Base-by-base conservation (phyloP, 2,888 invertebrate species). In the Caenorhabditis macrosperma region DNA sequence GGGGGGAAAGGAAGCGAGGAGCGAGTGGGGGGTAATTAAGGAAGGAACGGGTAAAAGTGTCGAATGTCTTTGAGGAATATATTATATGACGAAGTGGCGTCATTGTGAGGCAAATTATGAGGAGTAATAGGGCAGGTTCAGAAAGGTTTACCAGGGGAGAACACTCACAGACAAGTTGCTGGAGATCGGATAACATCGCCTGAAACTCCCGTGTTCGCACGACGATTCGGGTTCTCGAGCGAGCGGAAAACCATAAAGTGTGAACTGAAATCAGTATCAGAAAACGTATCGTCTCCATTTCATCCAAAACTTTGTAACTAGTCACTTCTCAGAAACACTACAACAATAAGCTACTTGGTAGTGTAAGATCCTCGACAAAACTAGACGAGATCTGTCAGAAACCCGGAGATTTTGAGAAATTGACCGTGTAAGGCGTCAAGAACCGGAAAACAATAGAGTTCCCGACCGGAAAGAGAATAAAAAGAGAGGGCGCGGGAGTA, bases 121-220 rank as follows among this genome's bases (percentile, higher is more conserved):
- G 60, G 26, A 69, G 59, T 69, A 69, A 69, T 69, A 69, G 68
- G 59, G 59, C 60, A 59, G 59, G 59, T 57, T 57, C 57, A 57
- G 57, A 22, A 60, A 46, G 68, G 68, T 60, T 69, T 69, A 60
- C 50, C n/a, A n/a, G 38, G 35, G 67, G 12, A 26, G 46, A 63
- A 41, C 28, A 57, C 57, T 55, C 35, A 30, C 2, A 46, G 22
- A 15, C 38, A 38, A 9, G 38, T 38, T 38, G n/a, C n/a, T n/a
- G n/a, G n/a, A n/a, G n/a, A n/a, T n/a, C n/a, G n/a, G n/a, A n/a
- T n/a, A n/a, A n/a, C n/a, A n/a, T n/a, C n/a, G n/a, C n/a, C n/a
- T n/a, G n/a, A n/a, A n/a, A n/a, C n/a, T n/a, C n/a, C n/a, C n/a
- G n/a, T n/a, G n/a, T n/a, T n/a, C n/a, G n/a, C n/a, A n/a, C n/a